A percentile compares a stretch with the other conserved stretches of the same genome.
Evolutionary conservation across 2,888 invertebrate genomes (phyloP).

Genomic region (Hipparchia sbordonii): DNA sequence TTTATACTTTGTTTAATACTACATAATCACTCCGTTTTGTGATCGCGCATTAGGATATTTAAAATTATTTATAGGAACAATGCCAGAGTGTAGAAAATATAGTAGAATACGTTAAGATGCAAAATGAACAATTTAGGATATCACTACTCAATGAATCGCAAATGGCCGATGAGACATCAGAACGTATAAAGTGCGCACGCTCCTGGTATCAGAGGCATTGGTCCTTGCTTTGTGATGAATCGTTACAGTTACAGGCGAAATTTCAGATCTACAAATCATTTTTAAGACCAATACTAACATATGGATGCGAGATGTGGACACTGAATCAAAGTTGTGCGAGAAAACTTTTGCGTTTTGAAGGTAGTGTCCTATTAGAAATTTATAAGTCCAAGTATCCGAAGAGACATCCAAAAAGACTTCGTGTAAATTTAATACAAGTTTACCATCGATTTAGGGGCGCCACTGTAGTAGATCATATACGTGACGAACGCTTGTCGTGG

Average conservation of each 20-base stretch:
- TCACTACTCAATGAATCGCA: constrained; percentile 45
- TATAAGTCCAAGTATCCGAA: constrained; percentile 57
- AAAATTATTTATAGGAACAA: background rate
- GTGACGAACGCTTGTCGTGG: constrained; percentile 55
- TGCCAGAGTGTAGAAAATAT: background rate
- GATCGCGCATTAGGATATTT: background rate
- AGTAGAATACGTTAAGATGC: background rate
- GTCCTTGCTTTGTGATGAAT: constrained; percentile 48
- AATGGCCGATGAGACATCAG: constrained; percentile 50
- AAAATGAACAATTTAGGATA: constrained; percentile 42
- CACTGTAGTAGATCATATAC: constrained; percentile 51
- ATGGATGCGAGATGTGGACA: constrained; percentile 64
- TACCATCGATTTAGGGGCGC: constrained; percentile 48
- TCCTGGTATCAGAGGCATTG: constrained; percentile 55
- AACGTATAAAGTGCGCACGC: constrained; percentile 56
- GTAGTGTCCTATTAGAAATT: constrained; percentile 52
- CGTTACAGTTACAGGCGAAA: constrained; percentile 49
- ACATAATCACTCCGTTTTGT: background rate
- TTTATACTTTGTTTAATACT: too few relatives aligned
- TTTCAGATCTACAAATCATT: constrained; percentile 57
- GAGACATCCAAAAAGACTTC: constrained; percentile 51
- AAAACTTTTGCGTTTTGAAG: constrained; percentile 55
- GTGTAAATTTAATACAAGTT: constrained; percentile 46
- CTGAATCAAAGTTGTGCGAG: constrained; percentile 44
- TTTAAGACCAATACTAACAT: constrained; percentile 60